phyloP scores from a whole-genome alignment of 1,140 invertebrate species.

The Ylistrum balloti region DNA sequence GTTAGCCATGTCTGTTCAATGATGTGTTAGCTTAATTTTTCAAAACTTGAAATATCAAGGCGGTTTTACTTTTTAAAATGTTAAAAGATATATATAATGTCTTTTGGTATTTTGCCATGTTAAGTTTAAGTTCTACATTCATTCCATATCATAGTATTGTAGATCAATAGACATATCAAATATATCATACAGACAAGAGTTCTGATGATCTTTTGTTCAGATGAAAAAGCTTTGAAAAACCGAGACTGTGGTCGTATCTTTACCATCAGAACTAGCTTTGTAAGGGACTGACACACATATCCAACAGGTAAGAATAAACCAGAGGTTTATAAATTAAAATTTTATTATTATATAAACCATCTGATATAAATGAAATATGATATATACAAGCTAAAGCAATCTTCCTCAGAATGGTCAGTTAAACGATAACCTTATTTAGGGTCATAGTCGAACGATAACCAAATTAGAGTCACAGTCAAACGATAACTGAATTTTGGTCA shows the following conservation, averaged over 20 bases:
- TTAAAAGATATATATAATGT: neutral
- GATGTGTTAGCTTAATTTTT: neutral
- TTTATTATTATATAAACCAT: constrained; percentile 31
- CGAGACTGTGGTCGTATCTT: neutral
- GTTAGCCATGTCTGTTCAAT: neutral
- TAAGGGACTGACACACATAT: constrained; percentile 7
- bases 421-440: too few relatives aligned
- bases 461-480: too few relatives aligned
- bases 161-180: neutral
- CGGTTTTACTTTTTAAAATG: neutral
- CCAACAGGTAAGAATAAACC: neutral
- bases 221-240: neutral
- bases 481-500: neutral
- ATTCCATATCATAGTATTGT: neutral
- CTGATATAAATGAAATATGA: constrained; percentile 8
- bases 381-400: neutral
- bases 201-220: neutral
- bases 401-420: neutral
- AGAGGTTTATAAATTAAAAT: neutral
- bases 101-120: neutral
- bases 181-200: too few relatives aligned
- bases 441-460: too few relatives aligned
- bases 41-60: neutral
- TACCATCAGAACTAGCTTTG: constrained; percentile 15
- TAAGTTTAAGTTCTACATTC: neutral